Base-by-base conservation (phyloP, 2,888 invertebrate species). In the Torymus auratus region DNA sequence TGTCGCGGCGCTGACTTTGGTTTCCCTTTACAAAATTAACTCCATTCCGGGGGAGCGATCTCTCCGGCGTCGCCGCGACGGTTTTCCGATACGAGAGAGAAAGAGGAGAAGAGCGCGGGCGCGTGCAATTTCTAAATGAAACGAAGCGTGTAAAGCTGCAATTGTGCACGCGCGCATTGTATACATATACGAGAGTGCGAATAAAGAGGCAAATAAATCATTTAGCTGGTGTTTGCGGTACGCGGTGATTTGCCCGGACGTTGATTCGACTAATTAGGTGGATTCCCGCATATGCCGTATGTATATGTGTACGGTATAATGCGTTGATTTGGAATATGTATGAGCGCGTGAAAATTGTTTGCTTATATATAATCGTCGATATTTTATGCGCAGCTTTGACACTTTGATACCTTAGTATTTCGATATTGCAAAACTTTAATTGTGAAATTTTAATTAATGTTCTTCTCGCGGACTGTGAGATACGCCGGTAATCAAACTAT, bases 11-110 rank as follows among this genome's bases (percentile, higher is more conserved):
- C 61, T 53, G 28, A 68, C 69, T 82, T 69, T 71, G 70, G 67
- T 56, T 41, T 69, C 76, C 73, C 82, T 82, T 82, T 74, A 74
- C 82, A 77, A 82, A 82, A 82, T 80, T 80, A 80, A 77, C 80
- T 80, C 74, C 80, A 70, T 73, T 78, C 58, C 69, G 20, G 76
- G 12, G 68, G 71, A n/a, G 70, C 52, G 82, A 78, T 72, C 53
- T 76, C 58, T 64, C 14, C 14, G 12, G 55, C 61, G 67, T 58
- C 65, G 65, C 41, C 17, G 13, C 78, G 82, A 82, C 77, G 72
- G 65, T 80, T 82, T 82, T 80, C 76, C 82, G 77, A 80, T 80
- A 80, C 80, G 64, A 41, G 41, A 7, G 41, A 41, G 41, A 7
- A 7, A 41, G 7, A 7, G 7, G 41, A 41, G 41, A 79, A 76